Evolutionary conservation across 1,140 invertebrate species (phyloP).

Genomic region (Bombus superbus): DNA sequence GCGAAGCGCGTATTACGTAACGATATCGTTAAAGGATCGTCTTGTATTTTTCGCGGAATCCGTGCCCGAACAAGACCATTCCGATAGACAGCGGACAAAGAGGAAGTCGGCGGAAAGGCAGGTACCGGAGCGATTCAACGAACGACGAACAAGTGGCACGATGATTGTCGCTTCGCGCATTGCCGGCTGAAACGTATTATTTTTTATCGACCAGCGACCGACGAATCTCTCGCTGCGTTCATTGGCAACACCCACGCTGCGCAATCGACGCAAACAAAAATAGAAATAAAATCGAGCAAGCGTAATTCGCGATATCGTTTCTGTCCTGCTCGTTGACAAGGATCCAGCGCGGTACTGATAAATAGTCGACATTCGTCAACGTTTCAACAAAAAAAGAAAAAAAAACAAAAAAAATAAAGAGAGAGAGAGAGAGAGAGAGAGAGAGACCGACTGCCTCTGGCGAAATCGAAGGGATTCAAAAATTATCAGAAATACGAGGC

Average conservation of each 20-base stretch:
- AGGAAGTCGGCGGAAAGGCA: neutral
- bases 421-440: too few species aligned
- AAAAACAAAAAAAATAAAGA: too few species aligned
- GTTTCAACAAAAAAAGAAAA: neutral
- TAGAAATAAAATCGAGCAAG: slow-evolving; percentile 34
- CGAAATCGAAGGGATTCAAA: neutral
- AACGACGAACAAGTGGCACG: slow-evolving; percentile 6
- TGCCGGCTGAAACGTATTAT: slow-evolving; percentile 47
- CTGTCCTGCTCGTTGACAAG: slow-evolving; percentile 9
- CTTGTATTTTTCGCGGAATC: too few species aligned
- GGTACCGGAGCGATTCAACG: neutral
- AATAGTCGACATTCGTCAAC: slow-evolving; percentile 5
- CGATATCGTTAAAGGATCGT: slow-evolving; percentile 13
- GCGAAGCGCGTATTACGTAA: neutral
- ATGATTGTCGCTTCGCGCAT: slow-evolving; percentile 38
- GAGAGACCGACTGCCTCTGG: neutral
- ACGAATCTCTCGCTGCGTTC: neutral
- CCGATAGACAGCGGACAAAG: neutral
- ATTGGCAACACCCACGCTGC: slow-evolving; percentile 1
- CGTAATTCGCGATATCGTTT: slow-evolving; percentile 39
- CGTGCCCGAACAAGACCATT: neutral
- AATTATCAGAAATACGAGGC: neutral
- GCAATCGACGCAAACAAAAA: slow-evolving; percentile 6
- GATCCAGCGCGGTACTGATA: slow-evolving; percentile 1
- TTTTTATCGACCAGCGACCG: slow-evolving; percentile 16